Evolutionary conservation across 92 coral and sea anemone species (phyloP), one percentile per base, ranked within the genome.

Genomic region (Epizoanthus stellaris): DNA sequence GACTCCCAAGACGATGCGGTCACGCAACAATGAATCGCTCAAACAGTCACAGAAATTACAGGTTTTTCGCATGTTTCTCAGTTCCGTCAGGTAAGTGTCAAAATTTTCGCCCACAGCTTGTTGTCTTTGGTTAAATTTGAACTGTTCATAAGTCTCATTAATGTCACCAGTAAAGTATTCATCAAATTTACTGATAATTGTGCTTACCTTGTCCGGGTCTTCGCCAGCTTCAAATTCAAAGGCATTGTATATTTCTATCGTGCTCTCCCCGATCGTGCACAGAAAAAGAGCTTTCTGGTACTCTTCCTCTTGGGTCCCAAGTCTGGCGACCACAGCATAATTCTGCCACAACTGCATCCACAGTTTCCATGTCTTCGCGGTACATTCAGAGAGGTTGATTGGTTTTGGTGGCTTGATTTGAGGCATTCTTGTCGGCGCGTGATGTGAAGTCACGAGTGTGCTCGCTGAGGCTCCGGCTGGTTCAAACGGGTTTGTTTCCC

Each of bases 41-140:
- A 86, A 49, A 56, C 89, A 77, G 4, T 69, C 81, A 56, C 89
- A 86, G 80, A 86, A 86, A 34, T 86, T 86, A 49, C 88, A 75
- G 6, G 76, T 67, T 77, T 77, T 82, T 6, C 79, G 67, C 85
- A 77, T 38, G 76, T 85, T 76, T 85, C 77, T 76, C 58, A 85
- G 40, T 56, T 63, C 75, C 14, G 82, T 85, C 11, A 75, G 75
- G 65, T 85, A 85, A 16, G 88, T 73, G 34, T 85, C 76, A 13
- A 64, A 75, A n/a, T 7, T 67, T 77, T 67, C 84, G 52, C 84
- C 76, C 81, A 36, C 38, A 25, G 80, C 89, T 54, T 86, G 89
- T 5, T 77, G 73, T 25, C 67, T 68, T 70, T 86, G 73, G 56
- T 43, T 79, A 19, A 75, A 85, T 20, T 87, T 62, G 81, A 87